A percentile compares a stretch with the other conserved stretches of the same genome.
Evolutionary conservation across 2,888 invertebrate species (phyloP).

Genomic region (Lycocerus yunnanus): DNA sequence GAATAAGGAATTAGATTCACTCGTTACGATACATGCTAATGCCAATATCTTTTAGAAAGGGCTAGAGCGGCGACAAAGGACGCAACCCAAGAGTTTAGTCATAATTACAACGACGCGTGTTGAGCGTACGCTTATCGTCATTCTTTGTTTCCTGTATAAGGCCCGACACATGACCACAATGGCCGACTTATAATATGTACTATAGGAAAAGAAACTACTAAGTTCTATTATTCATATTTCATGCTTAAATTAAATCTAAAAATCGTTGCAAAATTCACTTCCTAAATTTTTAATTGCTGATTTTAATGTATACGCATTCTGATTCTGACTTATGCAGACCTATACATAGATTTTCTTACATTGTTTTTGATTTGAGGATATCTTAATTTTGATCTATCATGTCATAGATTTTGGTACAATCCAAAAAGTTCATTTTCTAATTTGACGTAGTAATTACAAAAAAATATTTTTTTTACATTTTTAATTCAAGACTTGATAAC

Average conservation of each 20-base stretch:
- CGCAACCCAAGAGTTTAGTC: constrained; percentile 30
- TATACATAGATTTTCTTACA: too few species aligned
- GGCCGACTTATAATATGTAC: constrained; percentile 36
- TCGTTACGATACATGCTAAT: constrained; percentile 15
- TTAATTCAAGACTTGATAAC: too few species aligned
- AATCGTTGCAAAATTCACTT: neutral
- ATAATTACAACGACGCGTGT: constrained; percentile 37
- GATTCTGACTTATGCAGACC: too few species aligned
- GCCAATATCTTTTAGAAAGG: constrained; percentile 17
- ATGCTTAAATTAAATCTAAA: neutral
- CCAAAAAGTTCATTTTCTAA: too few species aligned
- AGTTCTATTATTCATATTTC: neutral
- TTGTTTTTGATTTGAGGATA: too few species aligned
- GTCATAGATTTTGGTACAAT: too few species aligned
- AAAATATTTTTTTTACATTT: too few species aligned
- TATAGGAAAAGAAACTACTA: neutral
- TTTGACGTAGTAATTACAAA: too few species aligned
- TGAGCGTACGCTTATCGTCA: constrained; percentile 34
- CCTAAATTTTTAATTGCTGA: neutral
- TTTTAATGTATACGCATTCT: too few species aligned
- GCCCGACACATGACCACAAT: constrained; percentile 37
- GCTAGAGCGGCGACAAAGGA: constrained; percentile 27
- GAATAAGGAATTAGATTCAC: constrained; percentile 9
- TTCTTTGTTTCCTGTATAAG: constrained; percentile 39
- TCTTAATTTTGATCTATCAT: too few species aligned